Evolutionary conservation across 1,140 invertebrate genomes (phyloP), one percentile per base, ranked within the genome.

Genomic region (Mya arenaria): DNA sequence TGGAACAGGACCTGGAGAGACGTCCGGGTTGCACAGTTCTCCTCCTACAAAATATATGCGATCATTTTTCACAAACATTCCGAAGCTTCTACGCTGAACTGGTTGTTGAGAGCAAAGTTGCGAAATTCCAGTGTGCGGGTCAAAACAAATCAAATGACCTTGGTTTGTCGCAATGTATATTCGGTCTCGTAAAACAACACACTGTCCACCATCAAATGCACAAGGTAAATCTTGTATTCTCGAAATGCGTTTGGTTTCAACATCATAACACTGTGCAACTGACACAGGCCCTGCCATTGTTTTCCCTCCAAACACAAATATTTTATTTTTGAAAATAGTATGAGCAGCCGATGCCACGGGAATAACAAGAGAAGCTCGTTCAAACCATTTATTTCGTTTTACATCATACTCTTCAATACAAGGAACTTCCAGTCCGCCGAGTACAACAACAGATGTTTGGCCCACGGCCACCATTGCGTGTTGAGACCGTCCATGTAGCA

Each of bases 231-330:
- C 69, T 0, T 25, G 5, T 5, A 82, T 48, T 10, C 39, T 36
- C 13, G 28, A 17, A 15, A 74, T 66, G 36, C 25, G n/a, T 30
- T 56, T 37, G 10, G 41, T 73, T 44, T 39, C 32, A 4, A 39
- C 32, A 60, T 82, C 52, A 19, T 65, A 82, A 56, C 68, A 63
- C 41, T 82, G 79, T 32, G 48, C 58, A 17, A 44, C 63, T 17
- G 79, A 39, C 5, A 73, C 44, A 4, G 58, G n/a, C 5, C 79
- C 79, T 23, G 79, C 56, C 0, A 34, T 32, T 4, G 68, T 73
- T 74, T 48, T 65, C 25, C 79, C 79, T 1, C 79, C 79, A 66
- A 82, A 82, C 34, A 82, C 52, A 74, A 73, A 82, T 4, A 82
- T 82, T 19, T 73, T 82, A 32, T 66, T 55, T 65, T 82, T 25